Base-by-base conservation (phyloP, 2,797 vertebrate genomes). In the Rhyacichthys aspro region DNA sequence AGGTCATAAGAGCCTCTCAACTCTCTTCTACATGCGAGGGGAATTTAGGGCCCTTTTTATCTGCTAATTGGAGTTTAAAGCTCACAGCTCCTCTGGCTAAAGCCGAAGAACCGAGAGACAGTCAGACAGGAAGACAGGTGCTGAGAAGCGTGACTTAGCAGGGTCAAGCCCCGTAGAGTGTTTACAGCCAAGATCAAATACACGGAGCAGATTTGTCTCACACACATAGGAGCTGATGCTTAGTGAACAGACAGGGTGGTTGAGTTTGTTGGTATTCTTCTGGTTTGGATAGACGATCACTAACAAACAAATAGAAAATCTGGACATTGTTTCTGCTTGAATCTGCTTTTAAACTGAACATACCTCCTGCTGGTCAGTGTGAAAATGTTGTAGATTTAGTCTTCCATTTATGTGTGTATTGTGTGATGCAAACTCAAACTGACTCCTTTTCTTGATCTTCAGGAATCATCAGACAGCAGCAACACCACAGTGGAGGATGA, bases 381-480 rank as follows among this genome's bases (percentile, higher is more conserved):
- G 45, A n/a, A 43, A 34, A 45, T 43, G 45, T 34, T 64, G 28
- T 62, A 33, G 36, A 66, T 54, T 66, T 46, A 76, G 43, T 42
- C 3, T 61, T 44, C 53, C 60, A 47, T 52, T 36, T 32, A 62
- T 37, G 33, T 32, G 43, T 43, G 54, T 59, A 38, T 34, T 7
- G 0, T 38, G 5, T 8, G 8, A 2, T 18, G 34, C 36, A 1
- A 43, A 18, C 34, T 12, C 17, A 45, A 14, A 36, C 63, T 82
- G 18, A 74, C 70, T 8, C 18, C 61, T 4, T 65, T 0, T 71
- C 38, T 62, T 79, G 61, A 49, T 74, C 78, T 72, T 43, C 88
- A 99, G 97, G 97, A 98, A 75, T 98, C 97, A 0, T 97, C 97
- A 0, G 97, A 99, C 87, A 98, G 96, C 91, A 96, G 96, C 90